phyloP scores from a whole-genome alignment of 1,140 invertebrate genomes.

The Lepidurus apus region DNA sequence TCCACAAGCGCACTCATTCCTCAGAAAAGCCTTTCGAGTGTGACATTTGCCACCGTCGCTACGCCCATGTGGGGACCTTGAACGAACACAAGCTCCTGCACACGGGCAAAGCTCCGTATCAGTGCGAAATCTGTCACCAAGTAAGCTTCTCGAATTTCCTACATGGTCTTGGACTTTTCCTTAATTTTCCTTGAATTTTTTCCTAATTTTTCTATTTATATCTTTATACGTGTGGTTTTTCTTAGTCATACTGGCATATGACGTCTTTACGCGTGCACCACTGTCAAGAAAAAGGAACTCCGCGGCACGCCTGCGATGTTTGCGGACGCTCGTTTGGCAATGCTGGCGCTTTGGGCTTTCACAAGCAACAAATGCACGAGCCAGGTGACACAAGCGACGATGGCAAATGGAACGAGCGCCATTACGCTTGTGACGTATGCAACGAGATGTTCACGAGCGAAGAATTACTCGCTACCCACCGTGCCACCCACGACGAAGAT shows the following conservation, averaged over 20 bases:
- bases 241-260: conserved; percentile 6
- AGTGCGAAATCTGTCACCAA: conserved; percentile 40
- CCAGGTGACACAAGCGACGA: conserved; percentile 51
- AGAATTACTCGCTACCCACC: not conserved
- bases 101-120: conserved; percentile 38
- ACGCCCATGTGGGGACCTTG: conserved; percentile 29
- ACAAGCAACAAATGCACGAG: conserved; percentile 11
- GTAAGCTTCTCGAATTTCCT: not conserved
- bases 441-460: conserved; percentile 67
- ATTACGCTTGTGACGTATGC: conserved; percentile 84
- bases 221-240: not conserved
- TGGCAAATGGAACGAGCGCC: conserved; percentile 82
- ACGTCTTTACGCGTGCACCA: conserved; percentile 55
- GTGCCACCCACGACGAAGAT: conserved; percentile 13
- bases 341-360: not conserved
- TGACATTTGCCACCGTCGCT: conserved; percentile 29
- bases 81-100: conserved; percentile 40
- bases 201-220: not conserved
- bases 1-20: not conserved
- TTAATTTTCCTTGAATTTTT: not conserved
- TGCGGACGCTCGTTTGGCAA: conserved; percentile 72
- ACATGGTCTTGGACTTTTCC: not conserved
- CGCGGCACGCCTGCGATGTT: conserved; percentile 65
- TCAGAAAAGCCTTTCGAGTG: conserved; percentile 33
- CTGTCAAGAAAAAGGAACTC: conserved; percentile 76